Conservation (phyloP, 1,140 invertebrate species). For the Saccostrea glomerata region DNA sequence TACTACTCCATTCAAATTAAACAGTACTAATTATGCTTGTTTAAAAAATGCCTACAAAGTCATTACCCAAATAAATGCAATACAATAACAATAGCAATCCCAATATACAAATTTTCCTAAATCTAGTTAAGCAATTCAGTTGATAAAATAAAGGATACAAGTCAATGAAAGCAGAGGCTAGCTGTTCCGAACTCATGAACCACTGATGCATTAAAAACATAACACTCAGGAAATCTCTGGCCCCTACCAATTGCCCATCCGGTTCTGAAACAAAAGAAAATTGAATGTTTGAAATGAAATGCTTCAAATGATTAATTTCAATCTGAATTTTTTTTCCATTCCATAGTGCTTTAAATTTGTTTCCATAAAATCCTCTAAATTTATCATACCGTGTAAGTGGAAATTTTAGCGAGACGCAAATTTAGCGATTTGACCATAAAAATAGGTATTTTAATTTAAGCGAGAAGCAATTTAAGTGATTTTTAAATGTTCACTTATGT, state of each 20-base stretch:
- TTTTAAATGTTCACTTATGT: too few species aligned
- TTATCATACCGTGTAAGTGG: too few species aligned
- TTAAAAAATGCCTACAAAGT: background rate
- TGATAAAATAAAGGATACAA: slow-evolving; percentile 73
- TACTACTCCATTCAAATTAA: background rate
- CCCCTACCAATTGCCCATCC: slow-evolving; percentile 66
- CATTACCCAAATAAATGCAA: background rate
- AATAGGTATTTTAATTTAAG: too few species aligned
- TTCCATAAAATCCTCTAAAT: background rate
- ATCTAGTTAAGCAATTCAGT: background rate
- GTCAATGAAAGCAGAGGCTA: slow-evolving; percentile 76
- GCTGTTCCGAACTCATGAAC: slow-evolving; percentile 78
- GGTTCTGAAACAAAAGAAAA: slow-evolving; percentile 66
- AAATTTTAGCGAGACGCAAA: too few species aligned
- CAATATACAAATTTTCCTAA: background rate
- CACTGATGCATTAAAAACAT: slow-evolving; percentile 80
- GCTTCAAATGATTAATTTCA: background rate
- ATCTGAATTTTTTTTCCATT: background rate
- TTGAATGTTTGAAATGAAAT: background rate
- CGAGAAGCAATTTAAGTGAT: too few species aligned
- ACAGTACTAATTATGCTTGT: background rate
- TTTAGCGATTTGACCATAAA: too few species aligned
- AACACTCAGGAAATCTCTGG: slow-evolving; percentile 77
- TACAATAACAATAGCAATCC: background rate
- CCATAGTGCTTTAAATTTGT: background rate